These are phyloP conservation scores for Cynopterus sphinx DNA, from an alignment of 2,797 vertebrate genomes.

Conservation along the genomic window DNA sequence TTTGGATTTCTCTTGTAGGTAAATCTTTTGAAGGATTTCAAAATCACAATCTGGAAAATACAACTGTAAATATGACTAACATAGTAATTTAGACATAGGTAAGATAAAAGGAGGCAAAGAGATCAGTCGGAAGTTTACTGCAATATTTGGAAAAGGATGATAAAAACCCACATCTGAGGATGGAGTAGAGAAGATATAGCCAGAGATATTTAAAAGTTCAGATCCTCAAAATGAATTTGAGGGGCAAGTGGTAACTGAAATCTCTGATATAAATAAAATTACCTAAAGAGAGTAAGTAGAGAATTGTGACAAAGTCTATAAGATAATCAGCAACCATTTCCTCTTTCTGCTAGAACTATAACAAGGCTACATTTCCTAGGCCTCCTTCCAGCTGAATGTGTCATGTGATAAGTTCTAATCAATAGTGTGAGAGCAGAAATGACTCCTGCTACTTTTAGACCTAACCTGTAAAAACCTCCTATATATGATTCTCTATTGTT, in stretches of 20 bases:
- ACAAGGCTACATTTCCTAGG: not conserved
- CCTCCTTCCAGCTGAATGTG: not conserved
- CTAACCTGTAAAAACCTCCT: not conserved
- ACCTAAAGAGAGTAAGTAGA: not conserved
- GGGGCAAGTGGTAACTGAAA: not conserved
- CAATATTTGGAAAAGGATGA: not conserved
- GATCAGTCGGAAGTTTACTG: not conserved
- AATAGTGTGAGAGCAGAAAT: not conserved
- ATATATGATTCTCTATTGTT: not conserved
- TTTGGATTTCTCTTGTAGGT: not conserved
- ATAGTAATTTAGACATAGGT: not conserved
- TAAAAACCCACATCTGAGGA: not conserved
- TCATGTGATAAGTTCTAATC: conserved; percentile 34
- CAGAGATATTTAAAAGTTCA: not conserved
- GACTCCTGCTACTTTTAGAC: not conserved
- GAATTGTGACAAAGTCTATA: not conserved
- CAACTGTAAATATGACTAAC: not conserved
- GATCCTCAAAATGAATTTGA: not conserved
- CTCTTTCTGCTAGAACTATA: not conserved
- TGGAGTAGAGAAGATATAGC: not conserved
- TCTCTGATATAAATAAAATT: not conserved
- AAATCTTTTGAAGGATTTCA: not conserved
- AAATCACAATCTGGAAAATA: not conserved
- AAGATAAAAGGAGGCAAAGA: not conserved
- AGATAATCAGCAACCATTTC: not conserved